phyloP scores from a whole-genome alignment of 2,797 vertebrate genomes.

The Enoplosus armatus region DNA sequence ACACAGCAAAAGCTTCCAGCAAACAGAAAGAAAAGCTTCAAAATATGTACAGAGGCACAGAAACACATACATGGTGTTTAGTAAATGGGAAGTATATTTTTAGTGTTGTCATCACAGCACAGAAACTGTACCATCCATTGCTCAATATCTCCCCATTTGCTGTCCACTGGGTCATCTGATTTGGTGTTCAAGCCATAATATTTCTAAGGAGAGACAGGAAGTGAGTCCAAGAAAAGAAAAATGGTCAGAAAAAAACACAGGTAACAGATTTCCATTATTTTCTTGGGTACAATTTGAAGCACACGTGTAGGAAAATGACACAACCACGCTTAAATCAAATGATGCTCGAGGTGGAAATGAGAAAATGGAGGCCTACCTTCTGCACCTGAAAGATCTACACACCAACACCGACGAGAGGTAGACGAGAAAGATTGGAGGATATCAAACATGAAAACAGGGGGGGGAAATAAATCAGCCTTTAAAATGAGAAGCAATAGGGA shows the following conservation, averaged over 20 bases:
- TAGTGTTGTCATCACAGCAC: slow-evolving; percentile 24
- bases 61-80: slow-evolving; percentile 16
- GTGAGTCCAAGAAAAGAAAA: slow-evolving; percentile 21
- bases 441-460: slow-evolving; percentile 21
- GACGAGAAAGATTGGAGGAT: slow-evolving; percentile 37
- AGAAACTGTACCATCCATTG: slow-evolving; percentile 95
- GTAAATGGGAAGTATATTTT: neutral
- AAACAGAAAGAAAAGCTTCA: slow-evolving; percentile 1
- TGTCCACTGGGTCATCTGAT: slow-evolving; percentile 78
- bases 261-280: neutral
- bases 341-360: slow-evolving; percentile 21
- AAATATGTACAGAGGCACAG: slow-evolving; percentile 1
- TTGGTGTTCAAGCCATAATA: slow-evolving; percentile 92
- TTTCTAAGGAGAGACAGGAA: slow-evolving; percentile 84
- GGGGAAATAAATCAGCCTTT: neutral
- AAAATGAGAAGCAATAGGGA: slow-evolving; percentile 12
- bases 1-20: slow-evolving; percentile 5
- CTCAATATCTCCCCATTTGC: slow-evolving; percentile 97
- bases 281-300: neutral
- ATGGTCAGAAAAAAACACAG: slow-evolving; percentile 4
- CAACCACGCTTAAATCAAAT: slow-evolving; percentile 11
- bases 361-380: slow-evolving; percentile 89
- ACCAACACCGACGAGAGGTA: slow-evolving; percentile 61
- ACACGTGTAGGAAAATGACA: neutral
- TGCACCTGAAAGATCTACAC: slow-evolving; percentile 97